Percentiles rank a stretch among this genome's conserved stretches.
These are phyloP conservation scores for Hypanus sabinus DNA, from an alignment of 2,113 vertebrate genomes.

Conservation along the genomic window DNA sequence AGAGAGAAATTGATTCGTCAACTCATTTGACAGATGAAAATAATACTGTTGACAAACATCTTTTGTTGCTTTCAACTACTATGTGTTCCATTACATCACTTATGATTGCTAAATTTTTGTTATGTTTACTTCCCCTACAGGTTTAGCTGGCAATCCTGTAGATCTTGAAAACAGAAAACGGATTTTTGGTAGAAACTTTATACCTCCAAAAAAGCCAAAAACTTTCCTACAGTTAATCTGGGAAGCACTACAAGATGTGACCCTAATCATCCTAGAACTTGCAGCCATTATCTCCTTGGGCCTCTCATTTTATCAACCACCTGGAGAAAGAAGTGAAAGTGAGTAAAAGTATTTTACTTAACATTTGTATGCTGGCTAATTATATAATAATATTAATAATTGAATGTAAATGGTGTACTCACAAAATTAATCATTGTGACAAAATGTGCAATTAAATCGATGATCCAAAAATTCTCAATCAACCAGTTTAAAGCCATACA, in stretches of 20 bases:
- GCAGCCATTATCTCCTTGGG: constrained; percentile 94
- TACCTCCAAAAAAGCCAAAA: constrained; percentile 99
- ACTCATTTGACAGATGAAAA: not conserved
- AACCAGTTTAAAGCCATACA: not conserved
- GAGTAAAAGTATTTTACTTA: constrained; percentile 35
- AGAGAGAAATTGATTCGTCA: not conserved
- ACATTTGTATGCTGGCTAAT: not conserved
- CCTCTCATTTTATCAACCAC: constrained; percentile 93
- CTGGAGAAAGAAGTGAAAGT: constrained; percentile 78
- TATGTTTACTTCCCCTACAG: constrained; percentile 54
- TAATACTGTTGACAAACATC: too few relatives aligned
- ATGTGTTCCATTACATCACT: not conserved
- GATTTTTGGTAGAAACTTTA: constrained; percentile 89
- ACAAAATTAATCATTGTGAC: not conserved
- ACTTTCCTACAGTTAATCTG: constrained; percentile 97
- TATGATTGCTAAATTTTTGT: not conserved
- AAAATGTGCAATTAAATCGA: not conserved
- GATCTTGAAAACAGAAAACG: constrained; percentile 94
- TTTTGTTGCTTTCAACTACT: not conserved
- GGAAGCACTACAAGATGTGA: constrained; percentile 97
- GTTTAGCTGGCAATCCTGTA: constrained; percentile 71
- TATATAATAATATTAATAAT: not conserved
- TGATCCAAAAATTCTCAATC: not conserved
- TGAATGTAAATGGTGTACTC: not conserved
- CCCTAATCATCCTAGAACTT: constrained; percentile 94